A percentile compares a stretch with the other conserved stretches of the same genome.
Conservation (phyloP, 2,113 vertebrate species). For the Thinocorus orbignyianus region DNA sequence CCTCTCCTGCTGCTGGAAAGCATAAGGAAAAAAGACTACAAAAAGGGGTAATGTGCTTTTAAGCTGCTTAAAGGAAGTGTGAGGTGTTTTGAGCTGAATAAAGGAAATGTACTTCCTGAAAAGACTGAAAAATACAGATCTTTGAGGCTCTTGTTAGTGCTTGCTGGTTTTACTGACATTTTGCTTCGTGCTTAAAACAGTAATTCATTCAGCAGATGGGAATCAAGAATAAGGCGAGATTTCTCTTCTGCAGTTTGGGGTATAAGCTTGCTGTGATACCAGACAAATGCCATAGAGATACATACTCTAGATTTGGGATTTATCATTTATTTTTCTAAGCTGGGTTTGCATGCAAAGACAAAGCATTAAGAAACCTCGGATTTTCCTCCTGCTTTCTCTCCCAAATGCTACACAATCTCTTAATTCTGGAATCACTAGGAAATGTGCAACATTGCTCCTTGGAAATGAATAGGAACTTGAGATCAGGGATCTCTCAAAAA, state of each 20-base stretch:
- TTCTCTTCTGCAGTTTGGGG: background rate
- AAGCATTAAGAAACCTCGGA: background rate
- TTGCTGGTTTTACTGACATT: background rate
- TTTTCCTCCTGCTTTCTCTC: background rate
- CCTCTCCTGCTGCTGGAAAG: background rate
- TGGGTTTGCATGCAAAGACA: background rate
- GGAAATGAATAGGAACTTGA: background rate
- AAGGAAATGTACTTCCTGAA: constrained; percentile 26
- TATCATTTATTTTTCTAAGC: background rate
- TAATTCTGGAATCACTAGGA: background rate
- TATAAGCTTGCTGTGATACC: background rate
- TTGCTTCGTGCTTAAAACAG: background rate
- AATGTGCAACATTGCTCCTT: background rate
- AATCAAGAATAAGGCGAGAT: background rate
- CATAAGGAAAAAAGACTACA: background rate
- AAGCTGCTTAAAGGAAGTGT: background rate
- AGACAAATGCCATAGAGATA: background rate
- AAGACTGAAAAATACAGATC: background rate
- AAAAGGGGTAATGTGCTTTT: background rate
- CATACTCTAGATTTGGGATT: background rate
- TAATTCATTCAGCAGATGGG: constrained; percentile 1
- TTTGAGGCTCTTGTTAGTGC: background rate
- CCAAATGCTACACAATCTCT: background rate
- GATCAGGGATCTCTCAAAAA: background rate
- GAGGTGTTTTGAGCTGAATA: background rate